A percentile compares a stretch with the other conserved stretches of the same genome.
Evolutionary conservation across 1,140 invertebrate species (phyloP).

Genomic region (Halictus rubicundus): DNA sequence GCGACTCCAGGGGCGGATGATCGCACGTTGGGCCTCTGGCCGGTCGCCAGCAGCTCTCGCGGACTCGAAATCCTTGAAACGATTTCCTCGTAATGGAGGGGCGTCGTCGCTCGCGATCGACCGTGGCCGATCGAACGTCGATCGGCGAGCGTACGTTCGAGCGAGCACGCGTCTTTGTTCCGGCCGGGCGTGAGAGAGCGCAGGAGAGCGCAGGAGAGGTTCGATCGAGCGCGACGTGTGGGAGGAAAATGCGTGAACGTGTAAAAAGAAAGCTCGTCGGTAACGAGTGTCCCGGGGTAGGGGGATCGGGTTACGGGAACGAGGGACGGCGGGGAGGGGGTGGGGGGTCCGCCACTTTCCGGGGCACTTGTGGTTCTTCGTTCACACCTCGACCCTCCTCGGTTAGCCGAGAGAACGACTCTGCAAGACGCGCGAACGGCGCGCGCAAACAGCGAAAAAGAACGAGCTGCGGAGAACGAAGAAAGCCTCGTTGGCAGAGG

Average conservation of each 20-base stretch:
- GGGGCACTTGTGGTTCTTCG: slow-evolving; percentile 77
- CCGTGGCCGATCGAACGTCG: slow-evolving; percentile 62
- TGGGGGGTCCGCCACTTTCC: slow-evolving; percentile 61
- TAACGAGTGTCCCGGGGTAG: slow-evolving; percentile 19
- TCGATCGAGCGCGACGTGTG: slow-evolving; percentile 27
- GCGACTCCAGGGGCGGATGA: neutral
- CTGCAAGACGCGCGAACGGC: slow-evolving; percentile 46
- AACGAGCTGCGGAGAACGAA: no score
- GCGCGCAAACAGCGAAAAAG: neutral
- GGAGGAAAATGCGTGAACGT: slow-evolving; percentile 70
- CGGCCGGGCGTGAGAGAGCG: no score
- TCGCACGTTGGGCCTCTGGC: neutral
- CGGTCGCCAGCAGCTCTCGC: neutral
- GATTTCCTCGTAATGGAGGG: slow-evolving; percentile 64
- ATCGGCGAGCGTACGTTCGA: slow-evolving; percentile 12
- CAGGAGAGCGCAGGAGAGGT: no score
- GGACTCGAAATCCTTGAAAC: slow-evolving; percentile 61
- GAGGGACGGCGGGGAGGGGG: slow-evolving; percentile 37
- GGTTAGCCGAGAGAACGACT: slow-evolving; percentile 52
- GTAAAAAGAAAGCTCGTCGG: slow-evolving; percentile 67
- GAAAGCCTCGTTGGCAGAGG: no score
- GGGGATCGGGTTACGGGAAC: slow-evolving; percentile 57
- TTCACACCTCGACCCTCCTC: slow-evolving; percentile 73
- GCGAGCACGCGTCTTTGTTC: no score
- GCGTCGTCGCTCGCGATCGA: slow-evolving; percentile 49